Conservation (phyloP, 2,888 invertebrate species). For the Cheilosia vernalis region DNA sequence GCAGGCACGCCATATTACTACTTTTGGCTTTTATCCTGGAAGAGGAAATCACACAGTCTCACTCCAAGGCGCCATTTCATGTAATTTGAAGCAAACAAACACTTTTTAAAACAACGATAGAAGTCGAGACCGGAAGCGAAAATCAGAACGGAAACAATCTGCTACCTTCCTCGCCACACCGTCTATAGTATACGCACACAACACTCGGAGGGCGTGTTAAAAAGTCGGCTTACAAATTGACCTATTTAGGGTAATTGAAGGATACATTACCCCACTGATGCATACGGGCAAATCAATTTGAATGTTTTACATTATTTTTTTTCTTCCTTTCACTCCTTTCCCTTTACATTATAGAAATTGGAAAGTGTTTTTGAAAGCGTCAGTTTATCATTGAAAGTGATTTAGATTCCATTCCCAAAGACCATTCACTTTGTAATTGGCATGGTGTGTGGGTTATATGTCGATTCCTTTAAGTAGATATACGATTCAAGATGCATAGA, state of each 20-base stretch:
- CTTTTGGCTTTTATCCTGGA: slow-evolving; percentile 33
- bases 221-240: slow-evolving; percentile 59
- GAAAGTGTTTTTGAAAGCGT: slow-evolving; percentile 47
- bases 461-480: too few relatives aligned
- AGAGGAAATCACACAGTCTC: slow-evolving; percentile 45
- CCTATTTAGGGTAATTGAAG: slow-evolving; percentile 64
- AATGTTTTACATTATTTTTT: slow-evolving; percentile 1
- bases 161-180: too few relatives aligned
- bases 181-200: neutral
- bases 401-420: slow-evolving; percentile 14
- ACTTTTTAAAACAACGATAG: slow-evolving; percentile 49
- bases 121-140: slow-evolving; percentile 36
- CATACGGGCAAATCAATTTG: slow-evolving; percentile 67
- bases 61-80: neutral
- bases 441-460: too few relatives aligned
- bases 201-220: neutral
- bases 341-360: slow-evolving; percentile 38
- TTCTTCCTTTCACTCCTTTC: slow-evolving; percentile 10
- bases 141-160: neutral
- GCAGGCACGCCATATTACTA: slow-evolving; percentile 52
- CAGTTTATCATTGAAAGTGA: slow-evolving; percentile 44
- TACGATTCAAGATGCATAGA: too few relatives aligned
- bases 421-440: too few relatives aligned
- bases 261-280: slow-evolving; percentile 60
- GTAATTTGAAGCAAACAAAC: slow-evolving; percentile 23